These are phyloP conservation scores for Perca schrenkii DNA, from an alignment of 2,113 vertebrate species.

Conservation along the genomic window DNA sequence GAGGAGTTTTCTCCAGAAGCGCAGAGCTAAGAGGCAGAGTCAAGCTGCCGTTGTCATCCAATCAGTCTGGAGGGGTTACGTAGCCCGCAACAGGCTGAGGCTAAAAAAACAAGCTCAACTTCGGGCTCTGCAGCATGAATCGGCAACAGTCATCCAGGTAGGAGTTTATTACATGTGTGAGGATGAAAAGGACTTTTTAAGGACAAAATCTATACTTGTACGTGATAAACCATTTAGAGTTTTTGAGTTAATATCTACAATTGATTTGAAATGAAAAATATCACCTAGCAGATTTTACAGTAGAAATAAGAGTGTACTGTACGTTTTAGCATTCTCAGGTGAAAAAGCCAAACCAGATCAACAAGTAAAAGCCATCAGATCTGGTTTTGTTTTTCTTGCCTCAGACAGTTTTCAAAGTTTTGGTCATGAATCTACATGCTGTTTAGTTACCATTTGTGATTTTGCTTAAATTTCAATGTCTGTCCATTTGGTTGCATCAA, in stretches of 20 bases:
- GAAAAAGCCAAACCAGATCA: neutral
- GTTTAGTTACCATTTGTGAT: neutral
- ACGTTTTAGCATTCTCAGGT: neutral
- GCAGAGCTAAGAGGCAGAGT: conserved; percentile 63
- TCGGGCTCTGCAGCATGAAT: conserved; percentile 74
- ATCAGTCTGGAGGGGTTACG: conserved; percentile 86
- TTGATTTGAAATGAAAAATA: neutral
- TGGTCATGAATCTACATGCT: neutral
- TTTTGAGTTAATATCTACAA: neutral
- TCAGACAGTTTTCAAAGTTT: neutral
- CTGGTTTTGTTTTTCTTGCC: neutral
- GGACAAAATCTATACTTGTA: neutral
- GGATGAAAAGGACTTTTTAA: neutral
- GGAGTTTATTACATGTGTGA: neutral
- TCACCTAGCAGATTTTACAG: neutral
- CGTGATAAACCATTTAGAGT: neutral
- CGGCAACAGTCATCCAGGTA: conserved; percentile 91
- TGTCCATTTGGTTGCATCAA: neutral
- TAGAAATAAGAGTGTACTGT: neutral
- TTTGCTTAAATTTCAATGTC: neutral
- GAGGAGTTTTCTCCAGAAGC: conserved; percentile 81
- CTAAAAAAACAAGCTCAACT: conserved; percentile 75
- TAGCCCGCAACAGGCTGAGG: conserved; percentile 75
- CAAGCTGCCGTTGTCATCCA: conserved; percentile 86
- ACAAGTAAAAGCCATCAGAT: neutral